These are phyloP conservation scores for Mormyrops attenuatus DNA, from an alignment of 2,797 vertebrate species.

Conservation along the genomic window DNA sequence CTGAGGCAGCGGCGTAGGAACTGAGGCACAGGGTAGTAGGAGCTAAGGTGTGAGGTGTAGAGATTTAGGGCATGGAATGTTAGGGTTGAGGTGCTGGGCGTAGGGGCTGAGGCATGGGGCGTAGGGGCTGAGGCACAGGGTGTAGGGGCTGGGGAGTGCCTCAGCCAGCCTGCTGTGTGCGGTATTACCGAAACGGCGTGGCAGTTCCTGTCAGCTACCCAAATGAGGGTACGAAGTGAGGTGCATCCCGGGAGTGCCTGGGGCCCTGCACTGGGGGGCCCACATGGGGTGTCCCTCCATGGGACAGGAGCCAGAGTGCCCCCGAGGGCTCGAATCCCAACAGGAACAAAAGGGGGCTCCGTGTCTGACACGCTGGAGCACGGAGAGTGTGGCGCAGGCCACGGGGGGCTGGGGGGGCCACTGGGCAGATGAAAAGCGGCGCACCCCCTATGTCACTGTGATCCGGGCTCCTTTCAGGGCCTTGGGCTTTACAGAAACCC, in stretches of 20 bases:
- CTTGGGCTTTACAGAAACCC: not conserved
- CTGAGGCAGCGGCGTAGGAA: not conserved
- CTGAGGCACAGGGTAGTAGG: no score
- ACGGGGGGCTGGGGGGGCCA: not conserved
- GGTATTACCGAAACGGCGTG: not conserved
- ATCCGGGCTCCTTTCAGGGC: not conserved
- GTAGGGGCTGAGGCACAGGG: not conserved
- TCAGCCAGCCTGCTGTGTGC: not conserved
- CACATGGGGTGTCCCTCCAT: not conserved
- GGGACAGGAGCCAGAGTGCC: not conserved
- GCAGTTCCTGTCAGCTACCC: not conserved
- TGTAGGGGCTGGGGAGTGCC: not conserved
- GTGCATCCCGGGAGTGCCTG: not conserved
- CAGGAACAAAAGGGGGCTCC: conserved; percentile 15
- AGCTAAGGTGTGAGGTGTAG: no score
- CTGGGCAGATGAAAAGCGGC: conserved; percentile 6
- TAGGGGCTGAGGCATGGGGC: not conserved
- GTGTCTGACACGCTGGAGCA: conserved; percentile 17
- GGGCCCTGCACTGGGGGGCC: not conserved
- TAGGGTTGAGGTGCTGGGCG: not conserved
- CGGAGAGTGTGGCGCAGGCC: not conserved
- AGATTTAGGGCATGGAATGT: not conserved
- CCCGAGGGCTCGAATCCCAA: conserved; percentile 9
- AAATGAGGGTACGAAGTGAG: not conserved
- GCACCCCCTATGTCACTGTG: not conserved